These are phyloP conservation scores for Sebastes taczanowskii DNA, from an alignment of 2,797 vertebrate species.

Conservation along the genomic window DNA sequence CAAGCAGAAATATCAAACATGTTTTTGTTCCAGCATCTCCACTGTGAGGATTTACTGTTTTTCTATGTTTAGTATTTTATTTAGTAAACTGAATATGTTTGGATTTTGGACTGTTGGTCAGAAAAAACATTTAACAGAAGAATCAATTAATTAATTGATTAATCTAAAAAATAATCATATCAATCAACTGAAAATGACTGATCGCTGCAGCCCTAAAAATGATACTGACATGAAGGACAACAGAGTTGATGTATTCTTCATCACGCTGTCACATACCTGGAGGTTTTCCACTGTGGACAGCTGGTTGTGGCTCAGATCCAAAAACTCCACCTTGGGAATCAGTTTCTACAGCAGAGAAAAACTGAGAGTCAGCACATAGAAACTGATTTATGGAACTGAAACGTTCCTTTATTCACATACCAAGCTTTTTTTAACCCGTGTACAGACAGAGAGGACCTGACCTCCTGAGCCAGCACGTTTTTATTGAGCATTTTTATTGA, in stretches of 20 bases:
- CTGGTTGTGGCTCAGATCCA: slow-evolving; percentile 95
- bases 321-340: slow-evolving; percentile 94
- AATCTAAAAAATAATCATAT: background rate
- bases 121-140: background rate
- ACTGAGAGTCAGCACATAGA: background rate
- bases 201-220: background rate
- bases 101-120: background rate
- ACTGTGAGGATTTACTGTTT: background rate
- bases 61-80: too few species aligned
- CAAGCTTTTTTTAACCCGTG: too few species aligned
- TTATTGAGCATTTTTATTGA: background rate
- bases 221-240: background rate
- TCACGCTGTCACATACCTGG: slow-evolving; percentile 80
- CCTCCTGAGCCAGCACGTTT: background rate
- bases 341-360: slow-evolving; percentile 85
- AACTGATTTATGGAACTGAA: background rate
- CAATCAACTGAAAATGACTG: background rate
- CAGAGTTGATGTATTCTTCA: background rate
- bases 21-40: background rate
- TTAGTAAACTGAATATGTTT: background rate
- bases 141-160: too few species aligned
- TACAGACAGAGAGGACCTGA: background rate
- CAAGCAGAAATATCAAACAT: background rate
- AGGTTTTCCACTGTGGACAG: slow-evolving; percentile 91
- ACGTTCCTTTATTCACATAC: background rate